Evolutionary conservation across 2,113 vertebrate genomes (phyloP), one percentile per base, ranked within the genome.

Genomic region (Nesogale talazaci): DNA sequence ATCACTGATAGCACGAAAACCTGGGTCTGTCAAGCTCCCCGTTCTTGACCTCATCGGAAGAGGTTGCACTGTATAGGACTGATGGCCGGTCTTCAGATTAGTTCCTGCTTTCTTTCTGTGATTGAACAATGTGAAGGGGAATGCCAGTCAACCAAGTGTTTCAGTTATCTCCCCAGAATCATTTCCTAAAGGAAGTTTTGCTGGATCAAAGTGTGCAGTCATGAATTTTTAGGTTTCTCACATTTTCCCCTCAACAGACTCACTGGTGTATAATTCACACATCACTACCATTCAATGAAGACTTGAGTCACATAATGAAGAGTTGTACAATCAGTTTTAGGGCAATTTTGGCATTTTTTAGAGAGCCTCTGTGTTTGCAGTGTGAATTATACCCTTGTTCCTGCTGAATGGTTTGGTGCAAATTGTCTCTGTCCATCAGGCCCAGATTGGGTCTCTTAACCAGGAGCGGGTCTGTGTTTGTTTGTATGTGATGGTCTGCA

Each of bases 41-140:
- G 86, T 81, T 78, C 61, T 76, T 17, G 15, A 36, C 38, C 16
- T 81, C 72, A 77, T 81, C 81, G 92, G 15, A 91, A 93, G 81
- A 77, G 56, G 40, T 29, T 85, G 11, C 56, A 6, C 36, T 83
- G 19, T 90, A 56, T 80, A 57, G 88, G 25, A 52, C 46, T 12
- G 46, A 52, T 10, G 46, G 46, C 77, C 29, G 57, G 22, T 23
- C 78, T 92, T 75, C 80, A 61, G 52, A 34, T 76, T 81, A 27
- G 87, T 94, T 93, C 72, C 69, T 67, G 90, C 92, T 95, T 91
- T 92, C 92, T 95, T 91, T 93, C 19, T 77, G 52, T 1, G 72
- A 56, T 82, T 91, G 57, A 94, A 91, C 92, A 87, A 84, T 69
- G 69, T 89, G 70, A 63, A 87, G 83, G 16, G 80, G n/a, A 72